These are phyloP conservation scores for Drymodes brunneopygia DNA, from an alignment of 2,113 vertebrate genomes.

Conservation along the genomic window DNA sequence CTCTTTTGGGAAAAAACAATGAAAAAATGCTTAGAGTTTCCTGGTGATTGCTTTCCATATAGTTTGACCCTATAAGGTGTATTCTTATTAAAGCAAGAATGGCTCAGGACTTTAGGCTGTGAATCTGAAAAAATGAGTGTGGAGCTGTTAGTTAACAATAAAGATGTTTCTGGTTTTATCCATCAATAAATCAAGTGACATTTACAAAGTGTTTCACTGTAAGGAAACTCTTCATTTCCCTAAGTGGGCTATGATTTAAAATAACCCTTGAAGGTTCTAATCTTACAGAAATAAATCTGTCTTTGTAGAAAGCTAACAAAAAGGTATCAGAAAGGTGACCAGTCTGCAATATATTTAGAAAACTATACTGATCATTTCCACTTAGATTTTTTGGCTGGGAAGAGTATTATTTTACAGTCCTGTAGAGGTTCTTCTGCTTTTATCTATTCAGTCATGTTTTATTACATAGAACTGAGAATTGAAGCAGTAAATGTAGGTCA, in stretches of 20 bases:
- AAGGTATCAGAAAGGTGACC: neutral
- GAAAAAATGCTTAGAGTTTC: neutral
- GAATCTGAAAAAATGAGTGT: neutral
- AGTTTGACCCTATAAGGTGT: neutral
- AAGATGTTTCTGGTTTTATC: neutral
- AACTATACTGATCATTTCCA: neutral
- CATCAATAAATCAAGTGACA: neutral
- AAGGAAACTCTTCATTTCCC: neutral
- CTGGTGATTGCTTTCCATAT: neutral
- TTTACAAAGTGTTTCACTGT: neutral
- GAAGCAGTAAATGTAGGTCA: constrained; percentile 46
- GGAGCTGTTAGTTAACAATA: neutral
- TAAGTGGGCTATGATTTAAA: neutral
- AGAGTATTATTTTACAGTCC: neutral
- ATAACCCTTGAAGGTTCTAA: neutral
- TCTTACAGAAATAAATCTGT: neutral
- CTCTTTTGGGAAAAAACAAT: neutral
- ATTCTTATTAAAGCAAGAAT: neutral
- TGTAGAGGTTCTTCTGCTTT: neutral
- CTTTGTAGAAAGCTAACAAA: neutral
- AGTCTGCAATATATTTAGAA: neutral
- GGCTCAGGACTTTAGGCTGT: neutral
- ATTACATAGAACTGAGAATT: neutral
- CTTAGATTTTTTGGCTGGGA: neutral
- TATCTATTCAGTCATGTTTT: neutral